phyloP scores from a whole-genome alignment of 2,797 vertebrate species.

The Percopsis omiscomaycus region DNA sequence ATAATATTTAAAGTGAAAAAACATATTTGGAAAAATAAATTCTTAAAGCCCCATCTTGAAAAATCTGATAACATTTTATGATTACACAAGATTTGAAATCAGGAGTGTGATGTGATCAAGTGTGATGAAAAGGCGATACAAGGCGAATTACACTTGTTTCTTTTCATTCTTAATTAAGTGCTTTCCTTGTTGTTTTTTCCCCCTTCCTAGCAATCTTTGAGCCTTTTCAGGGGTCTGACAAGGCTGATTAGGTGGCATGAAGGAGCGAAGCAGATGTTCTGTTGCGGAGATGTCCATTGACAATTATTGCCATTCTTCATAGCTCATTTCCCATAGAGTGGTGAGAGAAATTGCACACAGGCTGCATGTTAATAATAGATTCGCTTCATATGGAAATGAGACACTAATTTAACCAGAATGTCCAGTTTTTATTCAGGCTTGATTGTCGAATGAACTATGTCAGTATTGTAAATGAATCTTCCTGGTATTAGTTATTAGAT shows the following conservation, averaged over 20 bases:
- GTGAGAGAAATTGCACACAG: slow-evolving; percentile 65
- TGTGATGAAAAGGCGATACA: not conserved
- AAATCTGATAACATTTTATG: no score
- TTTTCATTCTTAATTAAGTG: slow-evolving; percentile 56
- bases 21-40: no score
- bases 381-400: slow-evolving; percentile 72
- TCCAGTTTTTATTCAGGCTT: slow-evolving; percentile 47
- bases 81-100: no score
- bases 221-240: slow-evolving; percentile 64
- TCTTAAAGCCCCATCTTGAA: no score
- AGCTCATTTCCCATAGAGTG: slow-evolving; percentile 85
- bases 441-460: slow-evolving; percentile 66
- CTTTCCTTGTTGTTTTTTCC: slow-evolving; percentile 47
- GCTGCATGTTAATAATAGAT: slow-evolving; percentile 73
- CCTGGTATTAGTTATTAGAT: slow-evolving; percentile 44
- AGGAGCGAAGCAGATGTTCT: slow-evolving; percentile 86
- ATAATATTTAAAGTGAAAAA: no score
- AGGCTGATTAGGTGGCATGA: slow-evolving; percentile 85
- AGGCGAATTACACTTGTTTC: slow-evolving; percentile 53
- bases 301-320: slow-evolving; percentile 86
- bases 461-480: slow-evolving; percentile 39
- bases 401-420: slow-evolving; percentile 66
- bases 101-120: no score
- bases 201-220: slow-evolving; percentile 50
- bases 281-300: slow-evolving; percentile 87